These are phyloP conservation scores for Poecilia picta DNA, from an alignment of 2,797 vertebrate genomes.

Conservation along the genomic window DNA sequence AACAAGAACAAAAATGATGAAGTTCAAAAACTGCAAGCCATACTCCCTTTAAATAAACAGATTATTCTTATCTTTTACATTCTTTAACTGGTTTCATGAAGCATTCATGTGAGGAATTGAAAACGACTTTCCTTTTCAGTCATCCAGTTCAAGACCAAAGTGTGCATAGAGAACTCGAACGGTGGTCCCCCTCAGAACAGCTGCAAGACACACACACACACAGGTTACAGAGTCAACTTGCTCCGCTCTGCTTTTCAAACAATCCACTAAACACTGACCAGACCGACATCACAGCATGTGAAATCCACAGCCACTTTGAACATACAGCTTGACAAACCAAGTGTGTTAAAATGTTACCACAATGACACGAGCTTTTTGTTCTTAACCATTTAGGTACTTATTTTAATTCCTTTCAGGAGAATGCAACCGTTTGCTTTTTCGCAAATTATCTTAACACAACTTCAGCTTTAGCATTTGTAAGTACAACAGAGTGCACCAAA, in stretches of 20 bases:
- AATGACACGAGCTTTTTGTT: neutral
- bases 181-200: conserved; percentile 88
- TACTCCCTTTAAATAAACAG: neutral
- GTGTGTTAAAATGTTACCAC: neutral
- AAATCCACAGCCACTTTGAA: conserved; percentile 15
- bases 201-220: conserved; percentile 74
- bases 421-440: neutral
- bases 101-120: neutral
- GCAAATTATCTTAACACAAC: neutral
- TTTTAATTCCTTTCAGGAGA: neutral
- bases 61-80: neutral
- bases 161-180: conserved; percentile 90
- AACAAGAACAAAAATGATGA: neutral
- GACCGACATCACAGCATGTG: conserved; percentile 19
- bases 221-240: conserved; percentile 42
- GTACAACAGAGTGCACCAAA: neutral
- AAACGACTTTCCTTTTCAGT: conserved; percentile 72
- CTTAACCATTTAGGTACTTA: neutral
- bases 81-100: neutral
- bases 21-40: neutral
- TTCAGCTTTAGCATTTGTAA: neutral
- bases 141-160: conserved; percentile 89
- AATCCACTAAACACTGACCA: conserved; percentile 50
- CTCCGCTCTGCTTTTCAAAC: conserved; percentile 54
- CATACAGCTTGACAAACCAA: neutral